These are phyloP conservation scores for Catostomus latipinnis DNA, from an alignment of 2,797 vertebrate genomes.

Conservation along the genomic window DNA sequence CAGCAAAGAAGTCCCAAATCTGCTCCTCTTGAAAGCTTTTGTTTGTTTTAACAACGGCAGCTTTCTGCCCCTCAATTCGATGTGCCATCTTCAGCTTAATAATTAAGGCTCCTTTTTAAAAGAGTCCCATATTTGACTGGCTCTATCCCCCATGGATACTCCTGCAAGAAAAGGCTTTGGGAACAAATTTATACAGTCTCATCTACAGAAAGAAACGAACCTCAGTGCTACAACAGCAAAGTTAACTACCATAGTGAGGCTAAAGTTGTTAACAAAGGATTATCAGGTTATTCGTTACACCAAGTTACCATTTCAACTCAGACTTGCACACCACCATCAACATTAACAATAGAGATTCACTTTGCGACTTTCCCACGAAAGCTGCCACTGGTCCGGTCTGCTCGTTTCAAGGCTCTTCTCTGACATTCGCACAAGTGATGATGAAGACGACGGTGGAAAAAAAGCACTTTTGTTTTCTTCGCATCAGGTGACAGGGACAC, in stretches of 20 bases:
- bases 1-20: slow-evolving; percentile 87
- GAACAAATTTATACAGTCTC: slow-evolving; percentile 85
- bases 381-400: slow-evolving; percentile 77
- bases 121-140: slow-evolving; percentile 89
- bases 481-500: slow-evolving; percentile 87
- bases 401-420: slow-evolving; percentile 58
- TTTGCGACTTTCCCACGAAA: slow-evolving; percentile 82
- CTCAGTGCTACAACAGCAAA: slow-evolving; percentile 49
- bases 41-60: slow-evolving; percentile 61
- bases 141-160: slow-evolving; percentile 87
- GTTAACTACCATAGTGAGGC: slow-evolving; percentile 41
- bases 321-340: slow-evolving; percentile 71
- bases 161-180: slow-evolving; percentile 95
- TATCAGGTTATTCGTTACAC: slow-evolving; percentile 39
- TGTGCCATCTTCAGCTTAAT: slow-evolving; percentile 91
- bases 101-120: slow-evolving; percentile 87
- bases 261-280: slow-evolving; percentile 47
- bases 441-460: slow-evolving; percentile 64
- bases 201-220: slow-evolving; percentile 72
- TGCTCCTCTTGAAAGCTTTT: slow-evolving; percentile 90
- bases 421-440: slow-evolving; percentile 49
- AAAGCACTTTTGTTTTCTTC: slow-evolving; percentile 63
- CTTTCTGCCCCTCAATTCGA: slow-evolving; percentile 89
- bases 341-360: slow-evolving; percentile 60
- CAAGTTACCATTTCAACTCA: slow-evolving; percentile 28